Conservation (phyloP, 2,797 vertebrate genomes). For the Bovichtus diacanthus region DNA sequence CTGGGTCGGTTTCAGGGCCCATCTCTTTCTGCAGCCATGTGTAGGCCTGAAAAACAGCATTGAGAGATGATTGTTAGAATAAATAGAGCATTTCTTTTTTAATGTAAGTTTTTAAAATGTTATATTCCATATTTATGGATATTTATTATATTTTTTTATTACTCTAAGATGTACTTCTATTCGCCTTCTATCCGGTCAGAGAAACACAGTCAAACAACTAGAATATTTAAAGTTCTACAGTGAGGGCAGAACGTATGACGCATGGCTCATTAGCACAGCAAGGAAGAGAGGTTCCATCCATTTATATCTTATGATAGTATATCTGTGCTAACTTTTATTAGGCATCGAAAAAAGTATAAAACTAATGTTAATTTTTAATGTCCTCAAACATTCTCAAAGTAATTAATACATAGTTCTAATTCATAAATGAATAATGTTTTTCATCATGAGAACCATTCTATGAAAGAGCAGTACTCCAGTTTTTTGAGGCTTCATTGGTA, state of each 20-base stretch:
- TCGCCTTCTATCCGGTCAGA: neutral
- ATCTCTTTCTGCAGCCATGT: slow-evolving; percentile 95
- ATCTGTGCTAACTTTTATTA: slow-evolving; percentile 3
- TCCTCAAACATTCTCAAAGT: slow-evolving; percentile 14
- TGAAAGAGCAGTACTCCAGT: slow-evolving; percentile 46
- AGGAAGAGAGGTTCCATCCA: neutral
- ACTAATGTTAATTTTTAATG: slow-evolving; percentile 10
- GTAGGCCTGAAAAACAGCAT: slow-evolving; percentile 89
- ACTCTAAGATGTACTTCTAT: neutral
- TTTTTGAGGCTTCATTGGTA: slow-evolving; percentile 29
- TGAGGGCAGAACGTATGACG: slow-evolving; percentile 7
- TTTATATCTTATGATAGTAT: slow-evolving; percentile 4
- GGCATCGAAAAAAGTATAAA: slow-evolving; percentile 13
- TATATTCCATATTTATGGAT: neutral
- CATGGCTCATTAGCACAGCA: slow-evolving; percentile 26
- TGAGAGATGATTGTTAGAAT: slow-evolving; percentile 31
- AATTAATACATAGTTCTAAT: slow-evolving; percentile 37
- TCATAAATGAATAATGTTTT: slow-evolving; percentile 18
- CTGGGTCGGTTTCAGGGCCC: slow-evolving; percentile 96
- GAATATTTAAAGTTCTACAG: slow-evolving; percentile 25
- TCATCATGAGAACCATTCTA: slow-evolving; percentile 20
- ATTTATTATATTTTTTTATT: no score
- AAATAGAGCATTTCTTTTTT: neutral
- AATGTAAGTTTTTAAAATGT: neutral
- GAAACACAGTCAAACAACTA: slow-evolving; percentile 2